Evolutionary conservation across 1,140 invertebrate genomes (phyloP), one percentile per base, ranked within the genome.

Genomic region (Bombus sibiricus): DNA sequence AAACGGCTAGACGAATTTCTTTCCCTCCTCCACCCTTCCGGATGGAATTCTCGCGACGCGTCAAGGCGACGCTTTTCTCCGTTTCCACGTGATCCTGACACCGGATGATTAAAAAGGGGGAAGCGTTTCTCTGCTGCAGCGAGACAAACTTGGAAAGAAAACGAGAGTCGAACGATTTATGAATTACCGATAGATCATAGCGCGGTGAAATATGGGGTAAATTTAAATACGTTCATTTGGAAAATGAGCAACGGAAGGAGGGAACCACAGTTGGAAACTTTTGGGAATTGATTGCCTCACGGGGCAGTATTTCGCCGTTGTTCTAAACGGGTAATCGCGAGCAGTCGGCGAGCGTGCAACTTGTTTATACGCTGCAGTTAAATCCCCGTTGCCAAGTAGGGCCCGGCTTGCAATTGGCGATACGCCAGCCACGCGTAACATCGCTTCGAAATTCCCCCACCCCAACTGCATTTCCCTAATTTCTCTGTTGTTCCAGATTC

Each of bases 351-450:
- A 28, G 47, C 47, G 47, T 53, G 47, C 72, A 77, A 57, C 53
- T 77, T 77, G 77, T 79, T 79, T 79, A 68, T 68, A 66, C 39
- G 62, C 77, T 47, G 64, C 62, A 79, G 77, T 79, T 39, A 64
- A 34, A 68, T 68, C 62, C 41, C 62, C 22, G 62, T 79, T 79
- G 77, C 62, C 41, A 68, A 79, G n/a, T 79, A 68, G 41, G 41
- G 25, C n/a, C 41, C 41, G 25, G 32, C 15, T 68, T 15, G 64
- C 77, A 32, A 79, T 68, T 79, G 77, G 77, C 77, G 77, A 79
- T 47, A 68, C 77, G 77, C 77, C 77, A 79, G 64, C 37, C 75
- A 39, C 75, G 62, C 64, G n/a, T 47, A 68, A 66, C 62, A 47
- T 37, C 62, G 25, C 57, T 25, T 28, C 0, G 25, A 37, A 57